These are phyloP conservation scores for Sminthopsis crassicaudata DNA, from an alignment of 2,113 vertebrate species.

Conservation along the genomic window DNA sequence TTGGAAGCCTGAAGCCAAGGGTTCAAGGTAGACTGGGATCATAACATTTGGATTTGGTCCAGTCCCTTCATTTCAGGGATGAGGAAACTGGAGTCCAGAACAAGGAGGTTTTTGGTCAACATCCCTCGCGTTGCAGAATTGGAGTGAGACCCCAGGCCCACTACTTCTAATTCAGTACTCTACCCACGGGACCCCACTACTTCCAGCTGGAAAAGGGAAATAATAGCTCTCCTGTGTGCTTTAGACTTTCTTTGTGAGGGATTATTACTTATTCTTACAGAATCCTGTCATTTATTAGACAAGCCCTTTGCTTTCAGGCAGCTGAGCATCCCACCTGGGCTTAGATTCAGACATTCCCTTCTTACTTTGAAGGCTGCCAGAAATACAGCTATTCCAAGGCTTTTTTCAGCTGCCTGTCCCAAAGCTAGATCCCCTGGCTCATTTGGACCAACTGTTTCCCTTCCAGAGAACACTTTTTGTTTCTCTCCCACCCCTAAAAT, in stretches of 20 bases:
- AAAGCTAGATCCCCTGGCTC: background rate
- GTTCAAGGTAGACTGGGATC: background rate
- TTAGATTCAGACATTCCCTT: background rate
- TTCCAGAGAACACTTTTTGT: background rate
- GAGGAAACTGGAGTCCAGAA: background rate
- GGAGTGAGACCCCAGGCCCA: background rate
- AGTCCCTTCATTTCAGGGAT: background rate
- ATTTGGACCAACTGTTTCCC: background rate
- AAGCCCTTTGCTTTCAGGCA: background rate
- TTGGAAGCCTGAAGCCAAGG: background rate
- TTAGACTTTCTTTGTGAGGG: background rate
- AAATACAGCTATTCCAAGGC: background rate
- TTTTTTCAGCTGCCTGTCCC: no score
- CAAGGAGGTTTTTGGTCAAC: background rate
- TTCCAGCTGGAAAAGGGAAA: background rate
- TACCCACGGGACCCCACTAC: background rate
- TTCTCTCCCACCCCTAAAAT: no score
- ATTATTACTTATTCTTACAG: background rate
- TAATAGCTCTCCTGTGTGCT: background rate
- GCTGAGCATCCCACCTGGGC: background rate
- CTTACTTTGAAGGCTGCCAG: background rate
- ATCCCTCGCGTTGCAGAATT: background rate
- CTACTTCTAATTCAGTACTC: background rate
- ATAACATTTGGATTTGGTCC: background rate
- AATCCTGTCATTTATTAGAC: background rate